phyloP scores from a whole-genome alignment of 2,113 vertebrate genomes.

The Serilophus lunatus region DNA sequence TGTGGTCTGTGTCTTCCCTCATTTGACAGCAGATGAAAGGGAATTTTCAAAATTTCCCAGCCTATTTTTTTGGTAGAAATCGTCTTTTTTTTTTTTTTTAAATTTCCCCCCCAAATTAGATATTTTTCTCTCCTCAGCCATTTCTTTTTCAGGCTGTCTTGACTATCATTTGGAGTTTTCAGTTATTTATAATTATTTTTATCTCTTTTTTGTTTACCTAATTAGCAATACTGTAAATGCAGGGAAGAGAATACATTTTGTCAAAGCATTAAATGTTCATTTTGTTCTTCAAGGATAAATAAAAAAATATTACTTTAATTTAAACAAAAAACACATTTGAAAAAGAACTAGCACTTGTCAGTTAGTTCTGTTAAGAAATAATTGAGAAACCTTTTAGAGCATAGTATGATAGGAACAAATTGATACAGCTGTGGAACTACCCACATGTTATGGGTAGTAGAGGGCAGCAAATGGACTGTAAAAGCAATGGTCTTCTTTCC shows the following conservation, averaged over 20 bases:
- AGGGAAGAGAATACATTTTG: background rate
- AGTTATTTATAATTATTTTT: background rate
- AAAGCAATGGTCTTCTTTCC: background rate
- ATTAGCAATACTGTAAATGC: background rate
- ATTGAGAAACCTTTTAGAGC: background rate
- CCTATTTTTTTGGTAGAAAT: background rate
- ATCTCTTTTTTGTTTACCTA: background rate
- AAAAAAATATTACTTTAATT: background rate
- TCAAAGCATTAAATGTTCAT: background rate
- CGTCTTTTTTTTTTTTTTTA: fast-evolving
- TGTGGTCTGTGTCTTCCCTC: background rate
- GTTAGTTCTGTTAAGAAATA: background rate
- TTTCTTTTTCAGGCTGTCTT: background rate
- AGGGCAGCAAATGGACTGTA: background rate
- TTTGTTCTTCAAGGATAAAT: background rate
- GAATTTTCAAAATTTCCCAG: background rate
- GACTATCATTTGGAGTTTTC: background rate
- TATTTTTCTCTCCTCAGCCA: background rate
- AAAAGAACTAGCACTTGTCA: background rate
- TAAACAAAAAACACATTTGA: background rate
- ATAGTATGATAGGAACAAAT: background rate
- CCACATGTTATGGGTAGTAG: background rate
- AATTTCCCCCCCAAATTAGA: fast-evolving
- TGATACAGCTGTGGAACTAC: background rate
- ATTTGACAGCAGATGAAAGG: background rate